Evolutionary conservation across 1,140 invertebrate species (phyloP).

Genomic region (Episyrphus balteatus): DNA sequence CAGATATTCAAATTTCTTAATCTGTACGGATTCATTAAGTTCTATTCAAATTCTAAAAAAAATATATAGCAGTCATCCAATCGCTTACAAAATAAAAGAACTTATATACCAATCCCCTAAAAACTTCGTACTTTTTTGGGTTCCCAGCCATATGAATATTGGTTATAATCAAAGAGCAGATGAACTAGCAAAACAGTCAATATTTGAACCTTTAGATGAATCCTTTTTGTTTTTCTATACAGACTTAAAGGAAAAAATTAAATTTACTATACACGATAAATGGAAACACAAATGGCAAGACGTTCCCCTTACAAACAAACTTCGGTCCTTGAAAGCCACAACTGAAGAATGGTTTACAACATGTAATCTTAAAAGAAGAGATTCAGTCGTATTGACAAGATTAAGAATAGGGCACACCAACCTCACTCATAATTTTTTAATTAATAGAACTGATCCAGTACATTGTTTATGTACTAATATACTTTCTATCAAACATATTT

Average conservation of each 20-base stretch:
- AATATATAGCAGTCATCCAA: neutral
- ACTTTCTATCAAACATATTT: neutral
- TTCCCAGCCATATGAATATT: conserved; percentile 3
- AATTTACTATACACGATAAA: neutral
- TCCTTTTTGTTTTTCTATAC: neutral
- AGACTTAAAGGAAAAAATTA: neutral
- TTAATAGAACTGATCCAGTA: neutral
- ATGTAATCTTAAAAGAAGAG: neutral
- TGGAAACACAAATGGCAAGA: neutral
- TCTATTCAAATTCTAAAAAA: neutral
- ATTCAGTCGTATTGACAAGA: neutral
- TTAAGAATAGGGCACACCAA: neutral
- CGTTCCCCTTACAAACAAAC: neutral
- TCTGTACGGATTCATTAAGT: neutral
- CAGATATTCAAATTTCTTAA: neutral
- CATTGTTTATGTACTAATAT: neutral
- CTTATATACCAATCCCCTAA: neutral
- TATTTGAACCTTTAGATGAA: neutral
- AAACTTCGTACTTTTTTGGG: neutral
- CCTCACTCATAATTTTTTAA: neutral
- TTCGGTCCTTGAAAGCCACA: neutral
- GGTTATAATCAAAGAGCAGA: conserved; percentile 4
- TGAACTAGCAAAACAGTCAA: conserved; percentile 4
- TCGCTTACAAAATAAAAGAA: neutral
- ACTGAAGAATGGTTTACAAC: neutral